Percentiles rank a stretch among this genome's conserved stretches.
Conservation (phyloP, 2,888 invertebrate species). For the Euspilapteryx auroguttella region DNA sequence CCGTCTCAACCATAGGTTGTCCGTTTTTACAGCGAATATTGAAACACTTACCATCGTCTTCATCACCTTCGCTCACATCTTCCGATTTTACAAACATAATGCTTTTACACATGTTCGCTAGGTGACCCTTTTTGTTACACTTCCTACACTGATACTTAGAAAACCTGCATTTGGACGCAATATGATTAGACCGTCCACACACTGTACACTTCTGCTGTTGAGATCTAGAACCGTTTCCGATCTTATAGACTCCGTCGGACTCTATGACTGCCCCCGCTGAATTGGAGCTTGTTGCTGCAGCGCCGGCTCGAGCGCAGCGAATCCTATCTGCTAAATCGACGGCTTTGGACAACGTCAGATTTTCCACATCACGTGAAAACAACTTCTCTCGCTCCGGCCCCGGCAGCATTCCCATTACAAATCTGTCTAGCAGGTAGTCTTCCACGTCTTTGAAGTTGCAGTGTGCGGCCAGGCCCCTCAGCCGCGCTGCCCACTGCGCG, state of each 20-base stretch:
- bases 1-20: slow-evolving; percentile 5
- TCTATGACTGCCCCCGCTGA: too few species aligned
- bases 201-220: slow-evolving; percentile 3
- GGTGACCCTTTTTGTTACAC: slow-evolving; percentile 8
- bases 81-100: neutral
- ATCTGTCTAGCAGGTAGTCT: slow-evolving; percentile 7
- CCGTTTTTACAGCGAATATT: slow-evolving; percentile 1
- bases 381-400: slow-evolving; percentile 11
- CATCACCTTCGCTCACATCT: neutral
- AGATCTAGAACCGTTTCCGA: slow-evolving; percentile 3
- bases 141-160: slow-evolving; percentile 8
- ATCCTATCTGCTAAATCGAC: too few species aligned
- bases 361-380: slow-evolving; percentile 9
- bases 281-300: neutral
- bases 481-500: slow-evolving; percentile 8
- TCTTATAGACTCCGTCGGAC: too few species aligned
- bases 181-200: slow-evolving; percentile 8
- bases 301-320: slow-evolving; percentile 5
- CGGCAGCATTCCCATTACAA: slow-evolving; percentile 8
- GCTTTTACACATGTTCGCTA: slow-evolving; percentile 7
- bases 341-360: too few species aligned
- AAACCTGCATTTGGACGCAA: slow-evolving; percentile 6
- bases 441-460: slow-evolving; percentile 7
- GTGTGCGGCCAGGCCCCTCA: too few species aligned
- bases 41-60: too few species aligned